phyloP scores from a whole-genome alignment of 1,140 invertebrate species.

The Hyphantria cunea region DNA sequence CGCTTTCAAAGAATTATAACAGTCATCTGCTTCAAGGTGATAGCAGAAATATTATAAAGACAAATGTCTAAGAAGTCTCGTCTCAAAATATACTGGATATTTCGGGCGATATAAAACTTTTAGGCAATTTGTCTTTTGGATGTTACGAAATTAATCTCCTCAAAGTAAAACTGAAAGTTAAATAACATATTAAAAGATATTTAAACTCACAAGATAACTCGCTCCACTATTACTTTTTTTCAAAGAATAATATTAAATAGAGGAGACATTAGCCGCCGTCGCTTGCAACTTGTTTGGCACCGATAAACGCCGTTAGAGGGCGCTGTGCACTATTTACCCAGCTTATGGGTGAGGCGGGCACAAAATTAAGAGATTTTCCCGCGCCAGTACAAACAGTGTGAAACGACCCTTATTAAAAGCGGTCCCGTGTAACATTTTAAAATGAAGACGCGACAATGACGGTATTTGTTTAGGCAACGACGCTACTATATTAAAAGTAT shows the following conservation, averaged over 20 bases:
- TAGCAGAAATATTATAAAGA: constrained; percentile 5
- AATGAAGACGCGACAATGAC: constrained; percentile 59
- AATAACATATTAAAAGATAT: constrained; percentile 10
- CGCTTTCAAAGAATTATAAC: constrained; percentile 1
- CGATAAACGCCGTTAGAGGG: constrained; percentile 47
- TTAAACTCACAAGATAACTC: constrained; percentile 18
- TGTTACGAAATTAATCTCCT: constrained; percentile 17
- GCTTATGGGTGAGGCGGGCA: constrained; percentile 56
- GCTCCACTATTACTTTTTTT: constrained; percentile 22
- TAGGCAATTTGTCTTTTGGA: constrained; percentile 24
- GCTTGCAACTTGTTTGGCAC: constrained; percentile 18
- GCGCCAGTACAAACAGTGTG: constrained; percentile 59
- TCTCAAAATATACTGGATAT: constrained; percentile 3
- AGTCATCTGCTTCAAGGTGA: constrained; percentile 10
- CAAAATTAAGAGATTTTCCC: constrained; percentile 71
- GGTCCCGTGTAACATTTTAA: constrained; percentile 39
- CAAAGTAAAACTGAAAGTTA: constrained; percentile 11
- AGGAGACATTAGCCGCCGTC: constrained; percentile 14
- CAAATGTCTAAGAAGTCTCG: constrained; percentile 14
- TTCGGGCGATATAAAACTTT: constrained; percentile 15
- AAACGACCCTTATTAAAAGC: constrained; percentile 68
- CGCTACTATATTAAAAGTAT: constrained; percentile 19
- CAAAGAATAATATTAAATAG: constrained; percentile 8
- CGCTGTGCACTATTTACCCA: constrained; percentile 56
- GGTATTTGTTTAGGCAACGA: constrained; percentile 29